Conservation (phyloP, 2,113 vertebrate species). For the Anhinga rufa region DNA sequence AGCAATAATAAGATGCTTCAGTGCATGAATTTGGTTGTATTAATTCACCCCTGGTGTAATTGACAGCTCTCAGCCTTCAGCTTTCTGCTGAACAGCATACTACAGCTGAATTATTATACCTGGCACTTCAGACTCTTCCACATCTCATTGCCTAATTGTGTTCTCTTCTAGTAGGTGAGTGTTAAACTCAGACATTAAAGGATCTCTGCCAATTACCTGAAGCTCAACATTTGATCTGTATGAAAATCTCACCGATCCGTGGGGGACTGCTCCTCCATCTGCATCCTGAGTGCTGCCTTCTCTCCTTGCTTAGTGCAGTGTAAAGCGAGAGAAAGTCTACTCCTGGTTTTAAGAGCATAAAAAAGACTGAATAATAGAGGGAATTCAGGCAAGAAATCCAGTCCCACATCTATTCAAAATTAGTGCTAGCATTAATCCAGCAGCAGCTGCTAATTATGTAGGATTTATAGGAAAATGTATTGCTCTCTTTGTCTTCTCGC, state of each 20-base stretch:
- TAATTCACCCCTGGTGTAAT: conserved; percentile 67
- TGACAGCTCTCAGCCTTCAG: conserved; percentile 67
- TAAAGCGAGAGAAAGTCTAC: neutral
- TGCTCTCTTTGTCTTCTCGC: neutral
- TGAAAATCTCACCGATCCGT: conserved; percentile 31
- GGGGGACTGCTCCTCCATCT: conserved; percentile 6
- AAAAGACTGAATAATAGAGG: neutral
- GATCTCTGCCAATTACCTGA: conserved; percentile 63
- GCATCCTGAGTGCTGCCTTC: neutral
- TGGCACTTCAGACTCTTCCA: conserved; percentile 56
- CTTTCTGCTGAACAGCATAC: conserved; percentile 34
- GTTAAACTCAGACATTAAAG: conserved; percentile 70
- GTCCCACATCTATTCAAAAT: neutral
- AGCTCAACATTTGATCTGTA: conserved; percentile 62
- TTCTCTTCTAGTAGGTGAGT: conserved; percentile 60
- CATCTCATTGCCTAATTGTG: conserved; percentile 61
- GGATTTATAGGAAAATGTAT: conserved; percentile 30
- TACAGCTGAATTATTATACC: conserved; percentile 57
- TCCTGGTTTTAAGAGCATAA: neutral
- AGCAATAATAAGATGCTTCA: conserved; percentile 56
- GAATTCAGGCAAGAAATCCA: neutral
- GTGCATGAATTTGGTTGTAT: conserved; percentile 61
- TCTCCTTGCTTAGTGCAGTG: neutral
- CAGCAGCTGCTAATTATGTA: conserved; percentile 40
- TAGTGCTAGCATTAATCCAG: conserved; percentile 12